Evolutionary conservation across 92 coral and sea anemone species (phyloP), one percentile per base, ranked within the genome.

Genomic region (Zoanthus solanderi): DNA sequence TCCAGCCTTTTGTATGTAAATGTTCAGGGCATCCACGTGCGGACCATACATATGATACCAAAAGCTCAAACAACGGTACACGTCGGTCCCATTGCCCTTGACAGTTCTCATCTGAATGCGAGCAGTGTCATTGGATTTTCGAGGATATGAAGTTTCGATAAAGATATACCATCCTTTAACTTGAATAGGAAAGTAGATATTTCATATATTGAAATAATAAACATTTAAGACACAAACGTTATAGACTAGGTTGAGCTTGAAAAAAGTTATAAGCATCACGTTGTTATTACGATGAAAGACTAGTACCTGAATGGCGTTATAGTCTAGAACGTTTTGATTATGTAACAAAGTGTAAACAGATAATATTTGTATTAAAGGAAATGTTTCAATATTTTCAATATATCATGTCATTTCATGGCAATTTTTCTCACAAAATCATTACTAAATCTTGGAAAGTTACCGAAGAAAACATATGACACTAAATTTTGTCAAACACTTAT

Each of bases 21-120:
- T 81, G 54, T 95, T 92, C 6, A 96, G 78, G 15, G 86, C 69
- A 83, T 96, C 92, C 46, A 96, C 99, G 68, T 95, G 98, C 2
- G 98, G 97, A 10, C 99, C 99, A 74, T 96, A 94, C 99, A 96
- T 96, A 66, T 96, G 99, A 80, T 96, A 96, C 96, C 98, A 95
- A 87, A 96, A 96, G 67, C 89, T 78, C 9, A 96, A 83, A 63
- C 99, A 96, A 65, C 92, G 96, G 29, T 90, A 88, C 3, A 93
- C 92, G 54, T 90, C 84, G 3, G 93, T 93, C 16, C 93, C 95
- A 76, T 96, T 95, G 54, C 93, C 95, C 31, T 85, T 84, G 31
- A 96, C 75, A 5, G 83, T 75, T 31, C 97, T 98, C 30, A 97
- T 96, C 28, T 79, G 66, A 32, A 96, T 82, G 14, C 82, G 85